phyloP scores from a whole-genome alignment of 2,888 invertebrate genomes.

The Andrena dorsata region DNA sequence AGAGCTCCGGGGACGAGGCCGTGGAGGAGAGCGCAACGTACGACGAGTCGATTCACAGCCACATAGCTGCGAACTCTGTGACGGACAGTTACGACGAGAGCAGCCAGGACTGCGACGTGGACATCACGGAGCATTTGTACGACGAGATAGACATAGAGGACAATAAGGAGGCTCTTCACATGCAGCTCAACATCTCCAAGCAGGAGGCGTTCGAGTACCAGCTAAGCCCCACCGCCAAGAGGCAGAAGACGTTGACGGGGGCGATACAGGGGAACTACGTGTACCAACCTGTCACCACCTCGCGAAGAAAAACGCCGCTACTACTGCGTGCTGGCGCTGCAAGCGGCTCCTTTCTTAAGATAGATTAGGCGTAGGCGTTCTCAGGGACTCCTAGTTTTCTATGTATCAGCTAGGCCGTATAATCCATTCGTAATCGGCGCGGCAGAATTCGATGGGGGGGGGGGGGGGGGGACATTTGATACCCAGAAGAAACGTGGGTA shows the following conservation, averaged over 20 bases:
- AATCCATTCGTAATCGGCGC: neutral
- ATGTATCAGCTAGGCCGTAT: constrained; percentile 6
- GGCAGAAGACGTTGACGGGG: constrained; percentile 80
- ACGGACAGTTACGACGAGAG: constrained; percentile 83
- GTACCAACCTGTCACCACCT: constrained; percentile 81
- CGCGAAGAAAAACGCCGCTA: constrained; percentile 82
- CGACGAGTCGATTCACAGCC: constrained; percentile 83
- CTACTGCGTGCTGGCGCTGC: constrained; percentile 77
- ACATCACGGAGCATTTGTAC: constrained; percentile 89
- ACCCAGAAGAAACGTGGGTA: neutral
- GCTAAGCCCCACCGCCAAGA: constrained; percentile 78
- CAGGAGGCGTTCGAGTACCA: constrained; percentile 78
- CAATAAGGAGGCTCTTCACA: constrained; percentile 87
- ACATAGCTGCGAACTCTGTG: constrained; percentile 84
- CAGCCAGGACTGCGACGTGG: constrained; percentile 83
- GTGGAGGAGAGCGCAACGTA: constrained; percentile 82
- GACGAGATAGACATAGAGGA: constrained; percentile 91
- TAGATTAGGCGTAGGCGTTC: constrained; percentile 72
- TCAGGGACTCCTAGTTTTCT: constrained; percentile 49
- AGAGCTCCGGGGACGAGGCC: constrained; percentile 87
- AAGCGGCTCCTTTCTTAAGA: constrained; percentile 79
- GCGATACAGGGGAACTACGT: constrained; percentile 82
- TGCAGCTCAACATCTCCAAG: constrained; percentile 85
- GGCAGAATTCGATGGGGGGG: neutral
- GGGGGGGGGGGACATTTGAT: constrained; percentile 51